Conservation (phyloP, 2,888 invertebrate genomes). For the Elaeidobius kamerunicus region DNA sequence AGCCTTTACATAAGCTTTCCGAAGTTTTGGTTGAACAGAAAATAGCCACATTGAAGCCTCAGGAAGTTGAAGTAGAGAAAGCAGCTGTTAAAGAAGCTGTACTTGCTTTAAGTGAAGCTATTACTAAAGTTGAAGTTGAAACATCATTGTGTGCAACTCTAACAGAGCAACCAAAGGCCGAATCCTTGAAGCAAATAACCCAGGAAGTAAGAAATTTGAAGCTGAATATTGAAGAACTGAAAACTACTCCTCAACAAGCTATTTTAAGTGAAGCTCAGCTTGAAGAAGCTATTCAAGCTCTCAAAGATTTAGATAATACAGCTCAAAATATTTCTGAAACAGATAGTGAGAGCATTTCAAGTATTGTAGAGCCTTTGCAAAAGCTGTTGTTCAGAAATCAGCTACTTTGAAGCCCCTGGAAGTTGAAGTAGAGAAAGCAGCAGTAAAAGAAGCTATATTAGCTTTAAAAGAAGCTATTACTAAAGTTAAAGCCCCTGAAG, state of each 20-base stretch:
- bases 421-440: neutral
- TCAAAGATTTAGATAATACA: too few relatives aligned
- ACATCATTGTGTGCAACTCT: conserved; percentile 4
- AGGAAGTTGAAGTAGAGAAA: neutral
- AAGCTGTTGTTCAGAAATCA: conserved; percentile 15
- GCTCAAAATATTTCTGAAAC: too few relatives aligned
- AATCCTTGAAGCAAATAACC: conserved; percentile 2
- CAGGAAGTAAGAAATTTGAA: conserved; percentile 28
- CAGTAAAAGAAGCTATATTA: conserved; percentile 4
- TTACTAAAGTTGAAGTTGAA: conserved; percentile 2
- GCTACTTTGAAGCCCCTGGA: too few relatives aligned
- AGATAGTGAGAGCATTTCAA: neutral
- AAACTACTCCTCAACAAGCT: conserved; percentile 32
- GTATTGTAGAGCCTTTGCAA: conserved; percentile 18
- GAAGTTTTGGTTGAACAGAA: conserved; percentile 2
- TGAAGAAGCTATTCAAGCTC: conserved; percentile 12
- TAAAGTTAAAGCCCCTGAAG: neutral
- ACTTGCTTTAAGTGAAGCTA: conserved; percentile 9
- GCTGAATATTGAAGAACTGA: conserved; percentile 14
- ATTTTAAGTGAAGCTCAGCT: conserved; percentile 20
- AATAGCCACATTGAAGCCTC: too few relatives aligned
- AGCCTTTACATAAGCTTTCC: conserved; percentile 24
- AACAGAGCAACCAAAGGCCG: neutral
- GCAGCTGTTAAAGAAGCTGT: conserved; percentile 4
- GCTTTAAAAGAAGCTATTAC: conserved; percentile 13